phyloP scores from a whole-genome alignment of 2,888 invertebrate species.

The Kuschelorhynchus macadamiae region DNA sequence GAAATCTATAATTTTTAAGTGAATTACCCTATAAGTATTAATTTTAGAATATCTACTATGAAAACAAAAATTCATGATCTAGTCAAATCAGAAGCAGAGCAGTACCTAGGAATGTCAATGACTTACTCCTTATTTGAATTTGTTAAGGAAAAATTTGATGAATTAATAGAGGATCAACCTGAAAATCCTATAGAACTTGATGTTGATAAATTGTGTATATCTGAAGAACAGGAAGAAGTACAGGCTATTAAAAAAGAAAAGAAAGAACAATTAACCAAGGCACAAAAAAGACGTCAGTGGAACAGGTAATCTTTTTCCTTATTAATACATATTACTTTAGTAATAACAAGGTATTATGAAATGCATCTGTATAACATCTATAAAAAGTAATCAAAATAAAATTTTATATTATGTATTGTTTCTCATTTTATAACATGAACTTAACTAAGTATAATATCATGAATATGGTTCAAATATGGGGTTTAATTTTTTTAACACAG shows the following conservation, averaged over 20 bases:
- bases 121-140: slow-evolving; percentile 95
- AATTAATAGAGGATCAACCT: slow-evolving; percentile 81
- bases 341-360: no score
- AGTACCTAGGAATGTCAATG: slow-evolving; percentile 92
- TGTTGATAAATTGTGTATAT: slow-evolving; percentile 73
- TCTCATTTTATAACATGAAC: no score
- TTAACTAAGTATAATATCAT: no score
- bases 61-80: slow-evolving; percentile 79
- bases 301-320: slow-evolving; percentile 69
- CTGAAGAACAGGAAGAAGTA: slow-evolving; percentile 63
- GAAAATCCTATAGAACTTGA: slow-evolving; percentile 68
- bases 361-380: no score
- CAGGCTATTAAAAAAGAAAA: slow-evolving; percentile 74
- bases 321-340: background rate
- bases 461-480: no score
- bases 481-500: no score
- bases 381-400: no score
- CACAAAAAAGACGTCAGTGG: slow-evolving; percentile 92
- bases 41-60: slow-evolving; percentile 75
- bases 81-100: slow-evolving; percentile 80
- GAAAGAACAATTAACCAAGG: slow-evolving; percentile 90
- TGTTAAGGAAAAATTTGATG: slow-evolving; percentile 84
- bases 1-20: slow-evolving; percentile 3
- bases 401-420: no score
- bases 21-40: background rate